Base-by-base conservation (phyloP, 2,113 vertebrate genomes). In the Sisor rabdophorus region DNA sequence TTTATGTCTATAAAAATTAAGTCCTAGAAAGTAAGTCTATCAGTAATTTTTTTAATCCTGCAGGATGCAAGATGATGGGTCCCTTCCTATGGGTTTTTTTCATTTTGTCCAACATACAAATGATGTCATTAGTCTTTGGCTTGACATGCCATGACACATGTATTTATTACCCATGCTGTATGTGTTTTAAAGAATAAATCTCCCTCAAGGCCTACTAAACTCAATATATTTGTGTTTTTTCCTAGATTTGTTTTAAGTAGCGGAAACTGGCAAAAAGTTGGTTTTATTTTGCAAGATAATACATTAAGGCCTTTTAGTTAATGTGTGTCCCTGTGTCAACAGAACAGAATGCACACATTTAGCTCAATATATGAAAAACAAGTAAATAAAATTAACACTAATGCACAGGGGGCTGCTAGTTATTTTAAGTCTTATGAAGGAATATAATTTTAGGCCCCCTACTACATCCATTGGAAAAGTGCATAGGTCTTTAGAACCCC, bases 141-240 rank as follows among this genome's bases (percentile, higher is more conserved):
- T 83, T 69, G 40, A 69, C n/a, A 40, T 63, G 76, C 63, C 48
- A 54, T 53, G 44, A 36, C 72, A 63, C 9, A 74, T 75, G 76
- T 80, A 82, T 77, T 74, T 78, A 82, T 86, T 64, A 59, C 71
- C 76, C 44, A 83, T 44, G 10, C 40, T 44, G 71, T 80, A 77
- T 81, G 68, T 40, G 84, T 82, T 86, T 74, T 80, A 79, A 84
- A 75, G 79, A 78, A 71, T 61, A 63, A 75, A 55, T 74, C 67
- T 70, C 26, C 53, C 52, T 55, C 76, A 74, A 71, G 80, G 65
- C 79, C 84, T 83, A 73, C 73, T 44, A 50, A 48, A 58, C 65
- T 65, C 69, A 71, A 76, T 59, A 71, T 54, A 70, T 74, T 79
- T 78, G 32, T 76, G 77, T 71, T 20, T 76, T 84, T 76, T 80